Conservation (phyloP, 2,888 invertebrate species). For the Drosophila paramelanica region DNA sequence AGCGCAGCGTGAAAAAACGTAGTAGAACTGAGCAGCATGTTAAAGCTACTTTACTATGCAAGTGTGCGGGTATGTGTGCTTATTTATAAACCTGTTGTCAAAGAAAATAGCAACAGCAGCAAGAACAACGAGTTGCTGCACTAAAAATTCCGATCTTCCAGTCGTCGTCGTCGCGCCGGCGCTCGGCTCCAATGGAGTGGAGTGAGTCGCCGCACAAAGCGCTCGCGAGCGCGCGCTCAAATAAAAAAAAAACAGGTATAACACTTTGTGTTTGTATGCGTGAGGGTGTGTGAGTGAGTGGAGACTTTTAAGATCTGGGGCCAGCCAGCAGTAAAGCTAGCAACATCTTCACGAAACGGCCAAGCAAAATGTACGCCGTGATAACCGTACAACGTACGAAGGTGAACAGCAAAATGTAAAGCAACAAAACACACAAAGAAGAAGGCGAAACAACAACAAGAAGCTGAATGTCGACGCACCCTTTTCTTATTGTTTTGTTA, state of each 20-base stretch:
- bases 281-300: slow-evolving; percentile 43
- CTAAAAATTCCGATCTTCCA: slow-evolving; percentile 79
- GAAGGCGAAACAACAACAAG: slow-evolving; percentile 41
- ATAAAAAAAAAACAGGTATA: slow-evolving; percentile 70
- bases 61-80: slow-evolving; percentile 42
- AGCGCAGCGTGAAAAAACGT: slow-evolving; percentile 40
- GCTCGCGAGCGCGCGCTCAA: slow-evolving; percentile 46
- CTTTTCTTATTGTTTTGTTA: slow-evolving; percentile 65
- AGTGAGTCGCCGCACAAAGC: slow-evolving; percentile 41
- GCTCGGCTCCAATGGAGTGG: slow-evolving; percentile 62
- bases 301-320: slow-evolving; percentile 61
- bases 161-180: slow-evolving; percentile 57
- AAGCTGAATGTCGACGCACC: slow-evolving; percentile 72
- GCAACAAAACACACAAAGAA: slow-evolving; percentile 56
- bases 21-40: slow-evolving; percentile 58
- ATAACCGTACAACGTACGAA: slow-evolving; percentile 65
- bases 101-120: slow-evolving; percentile 50
- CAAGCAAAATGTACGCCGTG: slow-evolving; percentile 63
- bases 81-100: slow-evolving; percentile 70
- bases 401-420: slow-evolving; percentile 74
- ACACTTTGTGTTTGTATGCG: slow-evolving; percentile 45
- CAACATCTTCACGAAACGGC: slow-evolving; percentile 64
- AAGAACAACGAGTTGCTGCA: slow-evolving; percentile 47
- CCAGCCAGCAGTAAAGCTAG: slow-evolving; percentile 25
- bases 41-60: slow-evolving; percentile 40